A percentile compares a stretch with the other conserved stretches of the same genome.
Evolutionary conservation across 2,113 vertebrate genomes (phyloP).

Genomic region (Chloebia gouldiae): DNA sequence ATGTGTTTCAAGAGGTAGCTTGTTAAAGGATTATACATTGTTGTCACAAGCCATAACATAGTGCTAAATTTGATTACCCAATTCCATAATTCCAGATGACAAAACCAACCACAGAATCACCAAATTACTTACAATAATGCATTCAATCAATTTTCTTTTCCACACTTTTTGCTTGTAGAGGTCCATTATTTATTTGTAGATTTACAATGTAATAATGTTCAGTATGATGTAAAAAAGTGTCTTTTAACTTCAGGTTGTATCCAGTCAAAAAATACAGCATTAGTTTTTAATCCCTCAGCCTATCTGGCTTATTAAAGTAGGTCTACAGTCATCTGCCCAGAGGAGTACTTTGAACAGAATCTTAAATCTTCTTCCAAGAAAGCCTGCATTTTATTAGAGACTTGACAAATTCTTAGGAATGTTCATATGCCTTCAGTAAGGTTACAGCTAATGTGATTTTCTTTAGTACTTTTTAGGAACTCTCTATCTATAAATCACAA

Average conservation of each 20-base stretch:
- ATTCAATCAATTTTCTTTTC: neutral
- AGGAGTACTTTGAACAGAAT: neutral
- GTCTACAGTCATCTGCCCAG: neutral
- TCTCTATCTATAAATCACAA: neutral
- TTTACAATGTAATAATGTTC: neutral
- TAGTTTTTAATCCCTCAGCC: neutral
- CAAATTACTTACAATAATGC: neutral
- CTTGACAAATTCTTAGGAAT: neutral
- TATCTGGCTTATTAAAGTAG: neutral
- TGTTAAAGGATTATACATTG: neutral
- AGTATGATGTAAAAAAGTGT: neutral
- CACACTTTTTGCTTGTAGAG: neutral
- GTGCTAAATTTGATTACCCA: neutral
- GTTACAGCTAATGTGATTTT: neutral
- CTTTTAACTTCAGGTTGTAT: neutral
- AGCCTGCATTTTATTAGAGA: neutral
- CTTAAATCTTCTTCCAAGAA: slow-evolving; percentile 13
- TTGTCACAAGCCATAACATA: neutral
- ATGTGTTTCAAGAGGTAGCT: neutral
- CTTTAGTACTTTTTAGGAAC: neutral
- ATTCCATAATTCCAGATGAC: neutral
- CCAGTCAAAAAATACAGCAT: neutral
- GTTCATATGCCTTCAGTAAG: neutral
- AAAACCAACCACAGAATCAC: neutral
- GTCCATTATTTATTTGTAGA: neutral